Conservation (phyloP, 2,888 invertebrate genomes). For the Drosophila seclusa region DNA sequence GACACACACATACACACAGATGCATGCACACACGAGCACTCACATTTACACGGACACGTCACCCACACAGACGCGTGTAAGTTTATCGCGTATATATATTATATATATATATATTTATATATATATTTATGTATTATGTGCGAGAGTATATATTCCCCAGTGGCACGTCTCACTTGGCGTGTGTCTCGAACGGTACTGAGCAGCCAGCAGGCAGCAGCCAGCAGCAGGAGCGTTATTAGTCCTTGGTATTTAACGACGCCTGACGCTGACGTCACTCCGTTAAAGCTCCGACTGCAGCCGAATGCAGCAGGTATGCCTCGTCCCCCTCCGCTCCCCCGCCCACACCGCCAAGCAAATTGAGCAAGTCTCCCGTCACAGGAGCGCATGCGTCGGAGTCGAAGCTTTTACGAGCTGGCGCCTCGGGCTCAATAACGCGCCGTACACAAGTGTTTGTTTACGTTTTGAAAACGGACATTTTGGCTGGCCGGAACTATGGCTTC, state of each 20-base stretch:
- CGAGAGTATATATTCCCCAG: background rate
- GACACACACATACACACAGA: constrained; percentile 8
- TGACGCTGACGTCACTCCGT: constrained; percentile 69
- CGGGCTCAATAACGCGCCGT: constrained; percentile 4
- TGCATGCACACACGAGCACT: background rate
- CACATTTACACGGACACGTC: constrained; percentile 5
- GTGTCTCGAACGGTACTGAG: constrained; percentile 73
- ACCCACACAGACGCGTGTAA: constrained; percentile 27
- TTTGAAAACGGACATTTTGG: constrained; percentile 43
- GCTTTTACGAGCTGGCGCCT: constrained; percentile 39
- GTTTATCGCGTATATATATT: background rate
- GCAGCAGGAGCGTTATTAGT: constrained; percentile 41
- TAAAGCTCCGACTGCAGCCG: constrained; percentile 55
- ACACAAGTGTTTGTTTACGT: constrained; percentile 77
- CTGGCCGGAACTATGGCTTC: constrained; percentile 13
- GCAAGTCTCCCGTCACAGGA: background rate
- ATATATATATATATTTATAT: background rate
- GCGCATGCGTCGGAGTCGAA: constrained; percentile 24
- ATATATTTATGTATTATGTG: constrained; percentile 3
- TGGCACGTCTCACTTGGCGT: constrained; percentile 67
- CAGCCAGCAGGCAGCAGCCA: constrained; percentile 28
- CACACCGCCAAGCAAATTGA: background rate
- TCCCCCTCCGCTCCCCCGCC: background rate
- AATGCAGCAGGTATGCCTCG: constrained; percentile 25
- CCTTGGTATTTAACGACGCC: constrained; percentile 73